Conservation (phyloP, 2,113 vertebrate species). For the Oryzias woworae region DNA sequence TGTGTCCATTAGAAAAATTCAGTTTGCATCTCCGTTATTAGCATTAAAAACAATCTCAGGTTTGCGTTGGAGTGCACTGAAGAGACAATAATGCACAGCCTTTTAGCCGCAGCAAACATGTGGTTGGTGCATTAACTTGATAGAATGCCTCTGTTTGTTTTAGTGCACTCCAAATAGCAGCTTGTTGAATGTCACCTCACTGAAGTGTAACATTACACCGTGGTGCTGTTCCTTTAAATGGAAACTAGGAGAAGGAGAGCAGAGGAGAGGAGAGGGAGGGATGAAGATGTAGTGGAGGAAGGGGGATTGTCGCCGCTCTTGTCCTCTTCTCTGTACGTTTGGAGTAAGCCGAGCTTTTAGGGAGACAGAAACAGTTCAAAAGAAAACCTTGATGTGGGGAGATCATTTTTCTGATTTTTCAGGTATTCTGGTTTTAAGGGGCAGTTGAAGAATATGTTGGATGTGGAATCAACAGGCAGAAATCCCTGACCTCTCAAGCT, state of each 20-base stretch:
- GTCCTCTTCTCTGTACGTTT: conserved; percentile 39
- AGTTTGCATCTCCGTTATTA: background rate
- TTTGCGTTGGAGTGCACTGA: background rate
- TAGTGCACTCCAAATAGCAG: background rate
- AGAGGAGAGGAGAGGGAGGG: conserved; percentile 19
- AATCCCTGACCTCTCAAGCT: conserved; percentile 33
- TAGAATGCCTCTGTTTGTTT: background rate
- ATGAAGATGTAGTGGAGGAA: conserved; percentile 48
- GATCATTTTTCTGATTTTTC: conserved; percentile 19
- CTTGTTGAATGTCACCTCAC: conserved; percentile 23
- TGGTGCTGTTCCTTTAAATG: conserved; percentile 66
- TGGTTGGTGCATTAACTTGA: conserved; percentile 5
- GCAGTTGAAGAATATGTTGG: conserved; percentile 13
- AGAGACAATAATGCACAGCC: background rate
- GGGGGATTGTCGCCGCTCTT: conserved; percentile 33
- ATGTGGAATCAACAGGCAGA: conserved; percentile 20
- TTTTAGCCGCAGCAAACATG: background rate
- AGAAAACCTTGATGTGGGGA: conserved; percentile 11
- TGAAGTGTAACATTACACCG: background rate
- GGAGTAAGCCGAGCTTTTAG: conserved; percentile 9
- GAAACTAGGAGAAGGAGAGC: conserved; percentile 20
- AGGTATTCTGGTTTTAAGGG: background rate
- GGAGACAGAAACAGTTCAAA: conserved; percentile 7
- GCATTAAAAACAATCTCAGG: background rate
- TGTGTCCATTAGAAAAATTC: too few species aligned